A percentile compares a stretch with the other conserved stretches of the same genome.
phyloP scores from a whole-genome alignment of 2,797 vertebrate species.

The Pelobates cultripes region DNA sequence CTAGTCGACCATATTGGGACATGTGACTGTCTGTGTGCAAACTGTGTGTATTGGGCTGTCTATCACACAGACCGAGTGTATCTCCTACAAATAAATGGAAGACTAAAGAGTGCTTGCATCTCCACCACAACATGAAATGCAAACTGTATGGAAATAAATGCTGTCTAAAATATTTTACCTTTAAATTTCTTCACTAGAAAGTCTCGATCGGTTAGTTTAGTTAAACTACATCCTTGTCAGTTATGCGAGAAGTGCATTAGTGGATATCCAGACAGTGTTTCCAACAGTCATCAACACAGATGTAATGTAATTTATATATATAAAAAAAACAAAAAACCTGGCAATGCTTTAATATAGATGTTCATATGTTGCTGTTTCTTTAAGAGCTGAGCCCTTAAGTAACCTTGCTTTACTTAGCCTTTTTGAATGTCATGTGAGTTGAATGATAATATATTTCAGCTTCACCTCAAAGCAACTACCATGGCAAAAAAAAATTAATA shows the following conservation, averaged over 20 bases:
- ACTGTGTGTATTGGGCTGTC: too few relatives aligned
- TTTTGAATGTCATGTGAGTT: slow-evolving; percentile 35
- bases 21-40: too few relatives aligned
- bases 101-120: not conserved
- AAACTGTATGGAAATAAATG: not conserved
- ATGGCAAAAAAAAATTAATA: not conserved
- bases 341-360: slow-evolving; percentile 1
- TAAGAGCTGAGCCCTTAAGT: slow-evolving; percentile 32
- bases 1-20: too few relatives aligned
- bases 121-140: not conserved
- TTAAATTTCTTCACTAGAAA: not conserved
- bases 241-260: not conserved
- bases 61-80: not conserved
- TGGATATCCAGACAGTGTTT: slow-evolving; percentile 26
- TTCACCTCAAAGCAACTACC: not conserved
- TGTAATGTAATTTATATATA: slow-evolving; percentile 11
- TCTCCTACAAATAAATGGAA: not conserved
- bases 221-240: slow-evolving; percentile 8
- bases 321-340: not conserved
- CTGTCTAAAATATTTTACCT: not conserved
- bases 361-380: slow-evolving; percentile 1
- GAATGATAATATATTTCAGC: not conserved
- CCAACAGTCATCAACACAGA: slow-evolving; percentile 10
- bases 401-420: slow-evolving; percentile 27
- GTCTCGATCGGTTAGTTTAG: not conserved